Base-by-base conservation (phyloP, 2,797 vertebrate species). In the Mycteria americana region DNA sequence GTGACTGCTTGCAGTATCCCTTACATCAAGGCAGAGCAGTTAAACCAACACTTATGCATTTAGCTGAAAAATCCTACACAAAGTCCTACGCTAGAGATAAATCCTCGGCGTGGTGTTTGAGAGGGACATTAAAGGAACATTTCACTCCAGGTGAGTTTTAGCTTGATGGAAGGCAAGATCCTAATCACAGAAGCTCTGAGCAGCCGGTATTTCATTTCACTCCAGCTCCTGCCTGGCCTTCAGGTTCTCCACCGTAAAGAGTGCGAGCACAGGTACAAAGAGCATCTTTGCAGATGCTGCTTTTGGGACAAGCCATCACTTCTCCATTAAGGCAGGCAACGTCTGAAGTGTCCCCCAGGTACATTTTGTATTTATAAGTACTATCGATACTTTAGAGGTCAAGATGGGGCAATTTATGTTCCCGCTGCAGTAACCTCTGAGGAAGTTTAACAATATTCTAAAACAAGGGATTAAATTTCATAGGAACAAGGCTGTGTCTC, bases 251-350 rank as follows among this genome's bases (percentile, higher is more conserved):
- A 83, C 46, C 43, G 17, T 8, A 11, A 81, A 41, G 45, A 16
- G 14, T 1, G 3, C 1, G 2, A 59, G 17, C 2, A 3, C 19
- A 48, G n/a, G 24, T 22, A 39, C 48, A 60, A 69, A 79, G 9
- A 53, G 2, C 4, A 43, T 12, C 69, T 78, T 82, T 56, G 43
- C 39, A 89, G 41, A 33, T 41, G 15, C 30, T 72, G 19, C 15
- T 82, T 92, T 54, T 69, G 54, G 65, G 51, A 68, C 27, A 68
- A 95, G 27, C 19, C 53, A 53, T 33, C 18, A 22, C 25, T 51
- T 43, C 54, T n/a, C 31, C 64, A 41, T 7, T 14, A 39, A 48
- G 11, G 33, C 30, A 73, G 33, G 41, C 33, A 80, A n/a, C 1
- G 3, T 19, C 70, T n/a, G 15, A 63, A 70, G 23, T 5, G 11